Base-by-base conservation (phyloP, 2,888 invertebrate species). In the Cylloceria caligata region DNA sequence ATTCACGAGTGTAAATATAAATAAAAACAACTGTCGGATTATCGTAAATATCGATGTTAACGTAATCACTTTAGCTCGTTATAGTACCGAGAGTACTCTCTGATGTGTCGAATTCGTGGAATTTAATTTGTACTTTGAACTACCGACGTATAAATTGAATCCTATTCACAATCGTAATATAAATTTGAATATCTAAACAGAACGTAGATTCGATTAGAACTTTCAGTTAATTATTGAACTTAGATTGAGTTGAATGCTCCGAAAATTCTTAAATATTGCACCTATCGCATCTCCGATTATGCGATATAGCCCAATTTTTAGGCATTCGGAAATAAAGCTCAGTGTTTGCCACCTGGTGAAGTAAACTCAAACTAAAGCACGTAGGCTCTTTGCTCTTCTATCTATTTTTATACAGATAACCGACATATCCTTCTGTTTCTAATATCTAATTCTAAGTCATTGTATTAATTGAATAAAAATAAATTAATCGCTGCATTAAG, bases 101-200 rank as follows among this genome's bases (percentile, higher is more conserved):
- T 16, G 24, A 7, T 9, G 24, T 7, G 27, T 27, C n/a, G 24
- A n/a, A 39, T n/a, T 49, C 52, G 36, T 9, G 16, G 36, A 55
- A 69, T 69, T 69, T 27, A 69, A 69, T 69, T 69, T 69, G 52
- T 39, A n/a, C n/a, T n/a, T 42, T 34, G 69, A 69, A 69, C 55
- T 69, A 55, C 39, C 55, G 55, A 69, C 9, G 55, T 36, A 69
- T 39, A 39, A 69, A 55, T 69, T 24, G 24, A 55, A 69, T 65
- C 11, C 52, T 52, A 24, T 34, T 39, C 52, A 4, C 24, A 21
- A 24, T 69, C 39, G n/a, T 16, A 55, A 52, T 39, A 39, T 24
- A 27, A 27, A 16, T 27, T 65, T 21, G n/a, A 21, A 52, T n/a
- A 13, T 21, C 52, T 24, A 24, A 39, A 7, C 6, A 19, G 24